Percentiles rank a stretch among this genome's conserved stretches.
Evolutionary conservation across 1,140 invertebrate species (phyloP).

Genomic region (Brachionus sp.): DNA sequence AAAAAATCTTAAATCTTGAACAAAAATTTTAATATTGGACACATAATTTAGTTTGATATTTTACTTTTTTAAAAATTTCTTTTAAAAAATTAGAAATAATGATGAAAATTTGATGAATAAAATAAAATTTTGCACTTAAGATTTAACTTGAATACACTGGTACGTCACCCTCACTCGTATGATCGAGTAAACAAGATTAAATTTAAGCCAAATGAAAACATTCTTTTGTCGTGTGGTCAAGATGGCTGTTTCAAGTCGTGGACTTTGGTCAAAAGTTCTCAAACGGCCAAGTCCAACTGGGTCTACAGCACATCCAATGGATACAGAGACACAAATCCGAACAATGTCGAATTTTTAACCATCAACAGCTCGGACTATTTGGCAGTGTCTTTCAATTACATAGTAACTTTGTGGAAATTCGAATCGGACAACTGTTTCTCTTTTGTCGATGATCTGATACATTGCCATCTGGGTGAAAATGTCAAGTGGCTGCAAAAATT

Average conservation of each 20-base stretch:
- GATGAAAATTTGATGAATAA: not conserved
- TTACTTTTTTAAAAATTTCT: no score
- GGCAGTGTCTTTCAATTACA: slow-evolving; percentile 22
- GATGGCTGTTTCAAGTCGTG: slow-evolving; percentile 38
- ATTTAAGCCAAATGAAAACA: slow-evolving; percentile 11
- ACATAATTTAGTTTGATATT: no score
- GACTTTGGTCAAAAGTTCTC: not conserved
- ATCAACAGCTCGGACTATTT: not conserved
- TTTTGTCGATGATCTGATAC: slow-evolving; percentile 14
- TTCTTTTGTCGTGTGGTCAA: slow-evolving; percentile 22
- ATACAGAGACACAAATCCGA: slow-evolving; percentile 11
- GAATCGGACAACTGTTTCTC: not conserved
- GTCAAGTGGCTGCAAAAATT: not conserved
- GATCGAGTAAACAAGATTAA: slow-evolving; percentile 5
- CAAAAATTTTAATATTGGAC: no score
- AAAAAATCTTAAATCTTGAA: no score
- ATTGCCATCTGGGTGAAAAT: not conserved
- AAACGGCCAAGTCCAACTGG: not conserved
- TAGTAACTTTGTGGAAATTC: slow-evolving; percentile 19
- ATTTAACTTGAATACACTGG: slow-evolving; percentile 19
- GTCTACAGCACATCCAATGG: slow-evolving; percentile 31
- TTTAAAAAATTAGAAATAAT: no score
- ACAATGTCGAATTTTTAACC: not conserved
- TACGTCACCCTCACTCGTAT: slow-evolving; percentile 18
- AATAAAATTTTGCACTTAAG: not conserved